Evolutionary conservation across 2,797 vertebrate genomes (phyloP), one percentile per base, ranked within the genome.

Genomic region (Natrix natrix): DNA sequence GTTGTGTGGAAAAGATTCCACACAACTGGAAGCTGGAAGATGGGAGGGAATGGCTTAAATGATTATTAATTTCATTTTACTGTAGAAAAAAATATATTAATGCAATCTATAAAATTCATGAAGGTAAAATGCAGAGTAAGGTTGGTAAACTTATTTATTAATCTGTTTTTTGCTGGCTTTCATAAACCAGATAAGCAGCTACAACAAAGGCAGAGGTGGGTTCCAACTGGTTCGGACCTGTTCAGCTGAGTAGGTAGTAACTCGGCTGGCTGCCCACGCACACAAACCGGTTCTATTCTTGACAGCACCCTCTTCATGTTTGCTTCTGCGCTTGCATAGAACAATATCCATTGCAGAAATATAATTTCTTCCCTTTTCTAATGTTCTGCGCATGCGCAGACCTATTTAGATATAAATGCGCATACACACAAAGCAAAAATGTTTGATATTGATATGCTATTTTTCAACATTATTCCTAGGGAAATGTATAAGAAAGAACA

Each of bases 1-100:
- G 0, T 8, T 94, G 43, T 56, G 52, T 78, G 24, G 43, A 61
- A 8, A 26, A 32, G 69, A 88, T 89, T 28, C 54, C 14, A 52
- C 48, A 52, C 48, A 48, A 48, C 48, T 52, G 17, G 55, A 1
- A 4, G 7, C 69, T 83, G 83, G 3, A 61, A 90, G 20, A 48
- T 32, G 5, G 93, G 26, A 94, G 48, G 28, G 95, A 92, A 83
- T 87, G 93, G 86, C 55, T 11, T 6, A 55, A n/a, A 78, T 94
- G 93, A 93, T 86, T 28, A 13, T 37, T 17, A 48, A 66, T 83
- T n/a, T 93, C 2, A 89, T 59, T 5, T 1, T 63, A 90, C 92
- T 89, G 37, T 26, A 60, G 2, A 56, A 66, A 37, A 61, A 37
- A 37, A 37, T 37, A 28, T 20, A 17, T 1, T 20, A 74, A 43